Percentiles rank a stretch among this genome's conserved stretches.
These are phyloP conservation scores for Nomada lathburiana DNA, from an alignment of 2,888 invertebrate species.

Conservation along the genomic window DNA sequence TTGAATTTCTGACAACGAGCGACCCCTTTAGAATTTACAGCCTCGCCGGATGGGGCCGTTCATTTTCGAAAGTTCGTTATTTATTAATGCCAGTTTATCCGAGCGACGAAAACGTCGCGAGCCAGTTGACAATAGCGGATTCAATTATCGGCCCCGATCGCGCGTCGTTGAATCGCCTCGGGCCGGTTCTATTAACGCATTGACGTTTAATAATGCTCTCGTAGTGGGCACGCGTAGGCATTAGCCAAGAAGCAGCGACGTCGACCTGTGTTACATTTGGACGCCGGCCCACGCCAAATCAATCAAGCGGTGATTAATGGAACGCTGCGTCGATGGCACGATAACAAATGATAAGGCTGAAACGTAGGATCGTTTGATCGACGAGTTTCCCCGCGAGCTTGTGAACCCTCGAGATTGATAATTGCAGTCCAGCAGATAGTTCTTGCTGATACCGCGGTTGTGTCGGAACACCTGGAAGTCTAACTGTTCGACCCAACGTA, in stretches of 20 bases:
- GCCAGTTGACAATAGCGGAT: background rate
- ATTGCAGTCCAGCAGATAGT: background rate
- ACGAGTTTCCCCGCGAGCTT: background rate
- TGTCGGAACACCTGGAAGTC: no score
- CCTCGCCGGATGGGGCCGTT: background rate
- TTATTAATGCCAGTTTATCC: no score
- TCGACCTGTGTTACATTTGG: constrained; percentile 41
- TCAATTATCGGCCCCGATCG: constrained; percentile 34
- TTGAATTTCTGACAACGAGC: no score
- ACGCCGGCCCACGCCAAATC: constrained; percentile 48
- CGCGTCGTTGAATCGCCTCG: constrained; percentile 19
- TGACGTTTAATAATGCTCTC: constrained; percentile 52
- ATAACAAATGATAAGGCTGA: constrained; percentile 30
- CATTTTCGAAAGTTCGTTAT: background rate
- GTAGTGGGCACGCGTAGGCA: constrained; percentile 4
- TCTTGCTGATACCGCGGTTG: background rate
- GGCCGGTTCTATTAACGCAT: constrained; percentile 32
- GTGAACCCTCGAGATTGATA: background rate
- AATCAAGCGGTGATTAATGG: constrained; percentile 58
- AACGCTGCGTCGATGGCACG: constrained; percentile 22
- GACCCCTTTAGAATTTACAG: no score
- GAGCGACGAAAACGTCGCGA: background rate
- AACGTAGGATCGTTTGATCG: background rate
- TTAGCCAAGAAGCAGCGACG: constrained; percentile 43
- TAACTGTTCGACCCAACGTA: no score